These are phyloP conservation scores for Pituophis catenifer DNA, from an alignment of 2,113 vertebrate genomes.

Conservation along the genomic window DNA sequence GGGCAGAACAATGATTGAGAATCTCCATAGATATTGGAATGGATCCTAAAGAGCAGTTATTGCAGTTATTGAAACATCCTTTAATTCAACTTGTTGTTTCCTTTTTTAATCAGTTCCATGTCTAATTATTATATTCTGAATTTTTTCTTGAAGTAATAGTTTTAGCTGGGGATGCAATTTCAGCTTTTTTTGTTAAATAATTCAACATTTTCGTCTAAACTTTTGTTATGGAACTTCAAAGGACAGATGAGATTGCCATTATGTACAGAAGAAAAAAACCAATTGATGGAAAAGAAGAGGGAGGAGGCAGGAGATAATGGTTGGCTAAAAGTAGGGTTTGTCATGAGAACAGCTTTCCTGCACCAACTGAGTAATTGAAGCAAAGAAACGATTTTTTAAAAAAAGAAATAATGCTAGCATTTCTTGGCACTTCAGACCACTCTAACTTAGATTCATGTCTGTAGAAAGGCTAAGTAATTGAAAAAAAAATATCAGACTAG, in stretches of 20 bases:
- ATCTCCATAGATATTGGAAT: not conserved
- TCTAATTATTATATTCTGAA: not conserved
- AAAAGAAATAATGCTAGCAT: not conserved
- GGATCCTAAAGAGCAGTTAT: not conserved
- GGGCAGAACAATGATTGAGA: not conserved
- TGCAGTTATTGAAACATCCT: not conserved
- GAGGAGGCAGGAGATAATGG: conserved; percentile 3
- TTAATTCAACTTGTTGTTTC: not conserved
- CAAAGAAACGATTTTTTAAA: not conserved
- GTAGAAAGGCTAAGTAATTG: not conserved
- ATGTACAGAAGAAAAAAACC: not conserved
- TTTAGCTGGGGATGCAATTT: not conserved
- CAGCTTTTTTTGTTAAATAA: not conserved
- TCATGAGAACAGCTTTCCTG: not conserved
- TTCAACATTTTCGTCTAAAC: not conserved
- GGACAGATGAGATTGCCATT: not conserved
- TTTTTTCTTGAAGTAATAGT: not conserved
- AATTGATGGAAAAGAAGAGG: not conserved
- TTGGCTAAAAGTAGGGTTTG: conserved; percentile 9
- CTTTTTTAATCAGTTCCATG: not conserved
- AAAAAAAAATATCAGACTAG: not conserved
- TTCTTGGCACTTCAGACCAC: not conserved
- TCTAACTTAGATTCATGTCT: not conserved
- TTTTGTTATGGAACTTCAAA: conserved; percentile 1
- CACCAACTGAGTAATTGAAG: not conserved